Evolutionary conservation across 2,113 vertebrate genomes (phyloP).

Genomic region (Aegotheles bennettii): DNA sequence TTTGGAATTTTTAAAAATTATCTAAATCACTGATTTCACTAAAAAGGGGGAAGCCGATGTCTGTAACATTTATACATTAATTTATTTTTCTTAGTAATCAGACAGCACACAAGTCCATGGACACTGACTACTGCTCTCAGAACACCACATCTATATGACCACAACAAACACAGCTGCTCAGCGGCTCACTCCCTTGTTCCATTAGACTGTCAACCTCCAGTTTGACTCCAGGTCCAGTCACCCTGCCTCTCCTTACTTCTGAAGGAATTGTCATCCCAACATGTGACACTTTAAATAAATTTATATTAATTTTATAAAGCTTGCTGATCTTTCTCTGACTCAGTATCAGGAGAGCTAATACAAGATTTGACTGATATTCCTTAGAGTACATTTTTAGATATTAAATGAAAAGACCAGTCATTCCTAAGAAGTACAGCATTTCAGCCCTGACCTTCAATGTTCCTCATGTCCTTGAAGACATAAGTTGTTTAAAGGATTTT

Average conservation of each 20-base stretch:
- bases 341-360: not conserved
- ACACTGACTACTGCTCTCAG: not conserved
- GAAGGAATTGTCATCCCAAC: not conserved
- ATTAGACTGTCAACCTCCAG: not conserved
- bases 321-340: not conserved
- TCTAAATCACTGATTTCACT: not conserved
- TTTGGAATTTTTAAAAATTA: not conserved
- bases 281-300: not conserved
- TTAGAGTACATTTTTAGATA: not conserved
- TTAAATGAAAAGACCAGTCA: not conserved
- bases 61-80: not conserved
- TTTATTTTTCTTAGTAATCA: not conserved
- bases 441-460: not conserved
- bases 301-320: not conserved
- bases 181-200: not conserved
- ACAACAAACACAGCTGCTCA: not conserved
- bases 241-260: not conserved
- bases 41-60: not conserved
- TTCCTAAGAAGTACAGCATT: not conserved
- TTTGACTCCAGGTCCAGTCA: not conserved
- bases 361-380: not conserved
- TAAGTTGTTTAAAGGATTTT: not conserved
- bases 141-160: not conserved
- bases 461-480: not conserved
- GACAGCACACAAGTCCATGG: fast-evolving